Percentiles rank a stretch among this genome's conserved stretches.
phyloP scores from a whole-genome alignment of 2,888 invertebrate species.

The Cinara cedri region DNA sequence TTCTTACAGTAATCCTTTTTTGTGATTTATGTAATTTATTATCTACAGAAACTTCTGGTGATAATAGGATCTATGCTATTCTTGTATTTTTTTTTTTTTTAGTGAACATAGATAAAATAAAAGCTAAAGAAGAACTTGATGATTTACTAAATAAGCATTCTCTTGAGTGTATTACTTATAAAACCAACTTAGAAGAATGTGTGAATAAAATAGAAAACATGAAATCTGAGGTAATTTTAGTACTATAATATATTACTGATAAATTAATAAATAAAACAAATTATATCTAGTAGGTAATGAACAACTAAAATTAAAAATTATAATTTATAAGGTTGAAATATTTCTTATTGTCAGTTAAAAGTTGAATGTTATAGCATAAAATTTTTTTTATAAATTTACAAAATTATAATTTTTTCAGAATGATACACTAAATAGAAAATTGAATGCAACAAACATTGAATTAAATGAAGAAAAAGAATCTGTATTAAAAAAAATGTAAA shows the following conservation, averaged over 20 bases:
- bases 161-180: background rate
- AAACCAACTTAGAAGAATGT: conserved; percentile 36
- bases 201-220: conserved; percentile 6
- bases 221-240: conserved; percentile 31
- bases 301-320: background rate
- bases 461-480: conserved; percentile 35
- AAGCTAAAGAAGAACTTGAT: conserved; percentile 10
- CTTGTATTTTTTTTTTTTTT: background rate
- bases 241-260: background rate
- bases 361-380: background rate
- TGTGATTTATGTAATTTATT: background rate
- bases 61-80: no score
- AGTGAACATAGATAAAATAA: conserved; percentile 11
- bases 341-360: background rate
- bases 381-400: background rate
- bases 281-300: background rate
- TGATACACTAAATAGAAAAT: background rate
- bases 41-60: no score
- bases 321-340: background rate
- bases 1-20: no score
- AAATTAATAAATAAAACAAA: background rate
- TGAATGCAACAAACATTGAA: background rate
- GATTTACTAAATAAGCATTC: conserved; percentile 14
- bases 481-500: conserved; percentile 3
- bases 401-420: conserved; percentile 13